Percentiles rank a stretch among this genome's conserved stretches.
Conservation (phyloP, 2,113 vertebrate species). For the Lathamus discolor region DNA sequence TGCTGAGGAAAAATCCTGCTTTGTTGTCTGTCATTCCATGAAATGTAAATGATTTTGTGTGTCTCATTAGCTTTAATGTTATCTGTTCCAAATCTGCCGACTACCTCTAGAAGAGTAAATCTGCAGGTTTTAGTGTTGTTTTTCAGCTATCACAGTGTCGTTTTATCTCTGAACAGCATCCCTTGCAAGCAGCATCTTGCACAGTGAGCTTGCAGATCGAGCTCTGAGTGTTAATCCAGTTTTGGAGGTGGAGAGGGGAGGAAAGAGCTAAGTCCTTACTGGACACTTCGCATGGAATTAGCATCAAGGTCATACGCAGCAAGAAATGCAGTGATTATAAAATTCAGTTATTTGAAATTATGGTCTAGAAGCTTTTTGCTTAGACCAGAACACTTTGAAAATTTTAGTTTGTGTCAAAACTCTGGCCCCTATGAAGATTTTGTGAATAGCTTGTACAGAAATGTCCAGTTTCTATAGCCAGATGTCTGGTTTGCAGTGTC, state of each 20-base stretch:
- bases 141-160: background rate
- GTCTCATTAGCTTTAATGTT: background rate
- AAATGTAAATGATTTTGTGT: background rate
- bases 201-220: background rate
- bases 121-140: background rate
- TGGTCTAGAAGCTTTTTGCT: background rate
- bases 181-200: background rate
- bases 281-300: background rate
- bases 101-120: background rate
- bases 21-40: background rate
- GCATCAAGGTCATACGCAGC: background rate
- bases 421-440: background rate
- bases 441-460: background rate
- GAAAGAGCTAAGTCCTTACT: background rate
- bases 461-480: background rate
- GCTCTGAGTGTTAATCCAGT: background rate
- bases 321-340: background rate
- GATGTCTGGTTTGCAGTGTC: background rate
- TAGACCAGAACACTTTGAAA: background rate
- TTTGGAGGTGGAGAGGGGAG: background rate
- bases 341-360: background rate
- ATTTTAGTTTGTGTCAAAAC: background rate
- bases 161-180: background rate
- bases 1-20: background rate
- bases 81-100: background rate